These are phyloP conservation scores for Gallirallus australis DNA, from an alignment of 2,797 vertebrate species.

Conservation along the genomic window DNA sequence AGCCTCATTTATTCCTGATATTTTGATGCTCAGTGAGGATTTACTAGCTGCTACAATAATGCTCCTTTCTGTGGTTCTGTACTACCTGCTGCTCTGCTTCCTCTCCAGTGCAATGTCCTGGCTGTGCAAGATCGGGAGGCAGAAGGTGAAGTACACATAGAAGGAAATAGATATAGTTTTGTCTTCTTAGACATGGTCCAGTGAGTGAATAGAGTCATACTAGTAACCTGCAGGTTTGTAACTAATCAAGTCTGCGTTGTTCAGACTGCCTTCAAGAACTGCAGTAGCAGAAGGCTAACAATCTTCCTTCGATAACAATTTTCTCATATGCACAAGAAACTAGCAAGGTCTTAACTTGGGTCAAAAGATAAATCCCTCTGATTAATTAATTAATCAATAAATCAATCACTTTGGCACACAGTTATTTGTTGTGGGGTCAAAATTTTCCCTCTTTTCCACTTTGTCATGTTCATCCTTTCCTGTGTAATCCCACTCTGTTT, in stretches of 20 bases:
- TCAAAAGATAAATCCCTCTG: background rate
- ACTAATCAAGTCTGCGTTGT: background rate
- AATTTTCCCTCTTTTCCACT: background rate
- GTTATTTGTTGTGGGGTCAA: background rate
- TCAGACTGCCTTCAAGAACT: background rate
- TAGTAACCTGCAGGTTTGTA: background rate
- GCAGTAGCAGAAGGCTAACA: background rate
- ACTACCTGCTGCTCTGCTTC: background rate
- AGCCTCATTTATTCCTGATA: background rate
- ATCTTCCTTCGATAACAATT: background rate
- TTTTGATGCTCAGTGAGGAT: background rate
- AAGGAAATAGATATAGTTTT: background rate
- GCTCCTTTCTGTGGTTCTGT: background rate
- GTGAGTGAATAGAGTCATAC: background rate
- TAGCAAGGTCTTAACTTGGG: background rate
- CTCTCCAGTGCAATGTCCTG: background rate
- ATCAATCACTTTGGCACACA: background rate
- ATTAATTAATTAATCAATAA: background rate
- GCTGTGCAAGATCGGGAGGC: background rate
- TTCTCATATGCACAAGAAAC: background rate
- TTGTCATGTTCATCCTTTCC: background rate
- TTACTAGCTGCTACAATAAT: background rate
- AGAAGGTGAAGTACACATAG: background rate
- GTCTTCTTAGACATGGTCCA: background rate
- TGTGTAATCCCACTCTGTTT: background rate